These are phyloP conservation scores for Rhinichthys osculus DNA, from an alignment of 2,797 vertebrate genomes.

Conservation along the genomic window DNA sequence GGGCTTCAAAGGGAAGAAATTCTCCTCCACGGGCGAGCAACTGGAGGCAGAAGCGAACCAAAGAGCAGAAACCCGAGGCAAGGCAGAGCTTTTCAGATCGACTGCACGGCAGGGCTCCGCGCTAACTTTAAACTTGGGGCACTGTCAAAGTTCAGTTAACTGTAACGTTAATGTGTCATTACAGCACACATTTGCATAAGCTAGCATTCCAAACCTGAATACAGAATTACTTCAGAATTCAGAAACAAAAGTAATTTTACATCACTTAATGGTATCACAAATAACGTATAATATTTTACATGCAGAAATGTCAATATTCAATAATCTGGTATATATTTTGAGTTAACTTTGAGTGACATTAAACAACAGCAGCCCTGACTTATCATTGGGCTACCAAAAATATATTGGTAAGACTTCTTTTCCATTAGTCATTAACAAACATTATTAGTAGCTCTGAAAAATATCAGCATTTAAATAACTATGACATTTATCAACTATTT, in stretches of 20 bases:
- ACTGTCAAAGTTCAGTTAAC: conserved; percentile 2
- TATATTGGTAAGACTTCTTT: too few species aligned
- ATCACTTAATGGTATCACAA: background rate
- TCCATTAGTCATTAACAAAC: too few species aligned
- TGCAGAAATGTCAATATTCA: background rate
- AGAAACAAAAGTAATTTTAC: background rate
- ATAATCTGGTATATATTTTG: background rate
- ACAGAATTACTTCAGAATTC: background rate
- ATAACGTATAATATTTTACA: background rate
- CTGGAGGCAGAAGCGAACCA: conserved; percentile 16
- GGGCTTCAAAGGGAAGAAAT: conserved; percentile 50
- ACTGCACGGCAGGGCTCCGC: background rate
- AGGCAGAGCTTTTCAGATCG: background rate
- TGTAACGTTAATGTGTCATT: background rate
- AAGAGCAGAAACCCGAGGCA: conserved; percentile 12
- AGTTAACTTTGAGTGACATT: background rate
- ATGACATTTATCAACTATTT: too few species aligned
- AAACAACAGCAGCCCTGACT: background rate
- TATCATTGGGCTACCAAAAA: too few species aligned
- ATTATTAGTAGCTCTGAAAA: too few species aligned
- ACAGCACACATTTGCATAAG: background rate
- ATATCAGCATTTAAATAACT: too few species aligned
- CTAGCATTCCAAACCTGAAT: conserved; percentile 4
- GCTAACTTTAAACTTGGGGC: background rate
- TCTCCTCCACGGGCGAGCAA: conserved; percentile 16